Percentiles rank a stretch among this genome's conserved stretches.
Conservation (phyloP, 2,113 vertebrate genomes). For the Redunca redunca region DNA sequence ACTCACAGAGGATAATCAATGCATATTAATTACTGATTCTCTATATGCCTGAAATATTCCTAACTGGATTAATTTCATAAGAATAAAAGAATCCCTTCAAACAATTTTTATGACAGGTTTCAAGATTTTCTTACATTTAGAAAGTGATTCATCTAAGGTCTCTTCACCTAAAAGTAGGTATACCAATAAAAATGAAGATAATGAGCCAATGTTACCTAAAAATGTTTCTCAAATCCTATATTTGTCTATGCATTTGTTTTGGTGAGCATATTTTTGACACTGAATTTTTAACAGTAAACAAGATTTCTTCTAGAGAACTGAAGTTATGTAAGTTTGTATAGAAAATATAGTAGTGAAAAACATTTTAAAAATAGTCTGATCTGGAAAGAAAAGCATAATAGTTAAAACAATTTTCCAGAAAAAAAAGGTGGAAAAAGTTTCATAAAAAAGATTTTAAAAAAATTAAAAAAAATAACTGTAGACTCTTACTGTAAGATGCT, state of each 20-base stretch:
- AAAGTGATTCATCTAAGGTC: neutral
- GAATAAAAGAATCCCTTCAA: neutral
- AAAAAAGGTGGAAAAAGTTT: slow-evolving; percentile 11
- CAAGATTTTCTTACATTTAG: neutral
- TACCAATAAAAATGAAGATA: neutral
- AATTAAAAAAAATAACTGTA: neutral
- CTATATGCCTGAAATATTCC: neutral
- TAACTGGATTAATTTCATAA: neutral
- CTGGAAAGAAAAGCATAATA: neutral
- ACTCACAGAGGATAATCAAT: neutral
- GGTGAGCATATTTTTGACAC: neutral
- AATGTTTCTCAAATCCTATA: neutral
- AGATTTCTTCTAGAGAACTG: neutral
- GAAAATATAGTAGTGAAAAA: slow-evolving; percentile 2
- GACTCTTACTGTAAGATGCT: neutral
- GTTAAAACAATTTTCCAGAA: neutral
- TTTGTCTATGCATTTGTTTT: neutral
- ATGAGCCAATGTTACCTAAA: neutral
- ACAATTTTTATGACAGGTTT: neutral
- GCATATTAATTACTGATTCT: neutral
- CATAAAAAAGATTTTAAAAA: neutral
- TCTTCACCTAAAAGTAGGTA: neutral
- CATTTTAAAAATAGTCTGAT: neutral
- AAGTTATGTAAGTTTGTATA: neutral
- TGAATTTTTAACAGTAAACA: neutral